Conservation (phyloP, 2,797 vertebrate genomes). For the Anniella stebbinsi region DNA sequence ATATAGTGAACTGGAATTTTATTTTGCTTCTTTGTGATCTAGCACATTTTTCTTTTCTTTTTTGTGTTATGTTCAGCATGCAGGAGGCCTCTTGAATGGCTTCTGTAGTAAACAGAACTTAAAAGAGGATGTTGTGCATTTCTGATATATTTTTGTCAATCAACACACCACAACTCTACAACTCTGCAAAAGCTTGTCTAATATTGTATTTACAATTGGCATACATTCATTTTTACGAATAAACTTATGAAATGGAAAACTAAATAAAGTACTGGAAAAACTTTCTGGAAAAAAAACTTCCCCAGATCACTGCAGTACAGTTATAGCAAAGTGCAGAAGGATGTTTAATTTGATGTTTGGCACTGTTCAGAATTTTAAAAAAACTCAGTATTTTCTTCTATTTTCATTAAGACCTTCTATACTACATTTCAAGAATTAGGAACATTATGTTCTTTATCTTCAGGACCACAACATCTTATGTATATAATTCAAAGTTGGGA, state of each 20-base stretch:
- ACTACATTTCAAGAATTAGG: not conserved
- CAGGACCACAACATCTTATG: no score
- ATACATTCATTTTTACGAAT: no score
- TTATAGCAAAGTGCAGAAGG: not conserved
- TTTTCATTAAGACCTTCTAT: not conserved
- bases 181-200: no score
- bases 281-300: no score
- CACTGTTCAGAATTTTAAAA: not conserved
- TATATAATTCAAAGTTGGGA: no score
- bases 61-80: not conserved
- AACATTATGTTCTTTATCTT: not conserved
- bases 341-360: not conserved
- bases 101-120: not conserved
- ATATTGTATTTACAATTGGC: no score
- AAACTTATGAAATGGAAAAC: no score
- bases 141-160: not conserved
- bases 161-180: not conserved
- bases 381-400: not conserved
- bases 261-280: no score
- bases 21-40: not conserved
- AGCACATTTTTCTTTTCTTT: not conserved
- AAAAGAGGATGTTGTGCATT: not conserved
- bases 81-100: not conserved
- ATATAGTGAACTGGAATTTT: not conserved
- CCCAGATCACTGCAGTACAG: not conserved